Percentiles rank a stretch among this genome's conserved stretches.
These are phyloP conservation scores for Phrynocephalus guinanensis DNA, from an alignment of 2,797 vertebrate species.

Conservation along the genomic window DNA sequence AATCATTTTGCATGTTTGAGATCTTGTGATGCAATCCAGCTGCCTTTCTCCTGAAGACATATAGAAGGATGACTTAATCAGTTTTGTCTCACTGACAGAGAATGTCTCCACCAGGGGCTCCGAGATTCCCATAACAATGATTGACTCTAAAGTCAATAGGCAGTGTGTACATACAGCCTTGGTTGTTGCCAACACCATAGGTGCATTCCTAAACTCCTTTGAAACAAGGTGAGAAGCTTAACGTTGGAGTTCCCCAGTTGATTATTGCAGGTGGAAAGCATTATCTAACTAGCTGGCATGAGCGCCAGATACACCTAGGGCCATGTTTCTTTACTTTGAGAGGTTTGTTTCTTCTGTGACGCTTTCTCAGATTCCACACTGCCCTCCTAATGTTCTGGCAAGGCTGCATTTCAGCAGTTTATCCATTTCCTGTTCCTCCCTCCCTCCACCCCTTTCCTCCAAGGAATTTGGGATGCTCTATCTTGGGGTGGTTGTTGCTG, in stretches of 20 bases:
- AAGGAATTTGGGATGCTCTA: too few species aligned
- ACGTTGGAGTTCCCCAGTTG: constrained; percentile 69
- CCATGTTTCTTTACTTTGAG: constrained; percentile 56
- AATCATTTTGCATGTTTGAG: background rate
- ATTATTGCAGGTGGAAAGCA: constrained; percentile 72
- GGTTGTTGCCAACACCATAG: background rate
- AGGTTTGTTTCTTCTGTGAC: constrained; percentile 58
- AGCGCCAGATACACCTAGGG: constrained; percentile 50
- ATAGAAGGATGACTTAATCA: background rate
- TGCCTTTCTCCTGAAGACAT: background rate
- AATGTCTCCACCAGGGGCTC: constrained; percentile 28
- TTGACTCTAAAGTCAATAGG: constrained; percentile 22
- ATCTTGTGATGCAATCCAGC: background rate
- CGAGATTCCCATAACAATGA: constrained; percentile 31
- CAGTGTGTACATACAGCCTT: constrained; percentile 1
- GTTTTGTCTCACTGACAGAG: constrained; percentile 42
- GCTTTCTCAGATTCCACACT: constrained; percentile 28
- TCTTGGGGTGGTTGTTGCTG: background rate
- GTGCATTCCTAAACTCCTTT: constrained; percentile 42
- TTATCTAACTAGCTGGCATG: constrained; percentile 68
- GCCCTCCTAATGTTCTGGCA: constrained; percentile 16
- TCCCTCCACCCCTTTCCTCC: too few species aligned
- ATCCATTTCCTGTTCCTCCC: background rate
- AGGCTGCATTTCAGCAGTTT: background rate
- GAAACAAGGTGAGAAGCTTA: constrained; percentile 44